phyloP scores from a whole-genome alignment of 2,113 vertebrate species.

The Crotalus horridus region DNA sequence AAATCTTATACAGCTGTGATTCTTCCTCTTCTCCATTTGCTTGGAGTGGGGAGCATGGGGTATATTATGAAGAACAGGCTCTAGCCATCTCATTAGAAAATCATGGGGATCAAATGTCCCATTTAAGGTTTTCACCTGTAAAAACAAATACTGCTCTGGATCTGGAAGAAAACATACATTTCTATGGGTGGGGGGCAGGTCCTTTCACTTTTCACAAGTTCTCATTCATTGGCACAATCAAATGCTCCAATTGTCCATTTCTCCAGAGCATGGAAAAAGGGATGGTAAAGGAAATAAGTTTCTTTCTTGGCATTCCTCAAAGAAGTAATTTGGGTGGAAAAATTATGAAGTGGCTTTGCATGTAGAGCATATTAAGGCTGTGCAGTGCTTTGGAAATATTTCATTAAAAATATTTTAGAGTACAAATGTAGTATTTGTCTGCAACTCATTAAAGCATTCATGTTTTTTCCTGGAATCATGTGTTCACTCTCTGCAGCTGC shows the following conservation, averaged over 20 bases:
- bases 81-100: neutral
- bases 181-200: neutral
- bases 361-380: neutral
- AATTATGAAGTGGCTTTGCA: neutral
- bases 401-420: neutral
- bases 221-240: constrained; percentile 10
- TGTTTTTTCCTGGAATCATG: neutral
- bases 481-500: neutral
- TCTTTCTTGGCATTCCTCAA: neutral
- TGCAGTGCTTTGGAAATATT: neutral
- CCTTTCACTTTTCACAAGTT: neutral
- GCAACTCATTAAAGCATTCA: neutral
- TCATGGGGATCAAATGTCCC: neutral
- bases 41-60: too few relatives aligned
- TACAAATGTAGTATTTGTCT: neutral
- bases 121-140: constrained; percentile 11
- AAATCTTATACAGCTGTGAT: neutral
- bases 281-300: neutral
- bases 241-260: constrained; percentile 9
- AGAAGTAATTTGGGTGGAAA: neutral
- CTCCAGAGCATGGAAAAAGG: neutral
- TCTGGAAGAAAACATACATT: neutral
- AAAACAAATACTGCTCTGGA: constrained; percentile 24
- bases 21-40: neutral
- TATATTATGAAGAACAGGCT: neutral